These are phyloP conservation scores for Mus spicilegus DNA, from an alignment of 2,113 vertebrate species.

Conservation along the genomic window DNA sequence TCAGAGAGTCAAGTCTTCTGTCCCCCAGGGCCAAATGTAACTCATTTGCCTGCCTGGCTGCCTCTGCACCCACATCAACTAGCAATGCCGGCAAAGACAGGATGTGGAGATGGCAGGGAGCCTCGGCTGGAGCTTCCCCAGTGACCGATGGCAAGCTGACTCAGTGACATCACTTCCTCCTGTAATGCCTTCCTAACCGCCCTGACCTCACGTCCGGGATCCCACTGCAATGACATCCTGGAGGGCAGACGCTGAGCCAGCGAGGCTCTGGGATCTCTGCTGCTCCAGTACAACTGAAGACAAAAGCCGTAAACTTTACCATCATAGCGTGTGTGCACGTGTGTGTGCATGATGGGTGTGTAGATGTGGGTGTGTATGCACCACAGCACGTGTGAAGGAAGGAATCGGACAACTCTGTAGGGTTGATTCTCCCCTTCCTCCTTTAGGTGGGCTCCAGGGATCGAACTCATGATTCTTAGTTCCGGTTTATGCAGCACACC, in stretches of 20 bases:
- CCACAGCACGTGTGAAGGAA: not conserved
- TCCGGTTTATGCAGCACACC: not conserved
- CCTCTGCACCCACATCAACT: accelerated
- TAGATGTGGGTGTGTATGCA: not conserved
- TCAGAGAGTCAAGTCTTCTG: accelerated
- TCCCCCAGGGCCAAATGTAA: not conserved
- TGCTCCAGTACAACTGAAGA: not conserved
- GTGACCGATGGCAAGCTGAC: not conserved
- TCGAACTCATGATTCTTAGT: not conserved
- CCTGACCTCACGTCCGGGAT: accelerated
- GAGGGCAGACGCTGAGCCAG: not conserved
- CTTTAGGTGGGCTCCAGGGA: not conserved
- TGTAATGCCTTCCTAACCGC: not conserved
- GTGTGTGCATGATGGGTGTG: not conserved
- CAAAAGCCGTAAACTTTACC: not conserved
- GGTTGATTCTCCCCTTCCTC: not conserved
- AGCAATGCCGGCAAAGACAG: too few relatives aligned
- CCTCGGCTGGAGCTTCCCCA: not conserved
- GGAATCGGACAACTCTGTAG: not conserved
- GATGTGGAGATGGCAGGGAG: not conserved
- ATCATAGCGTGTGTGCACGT: not conserved
- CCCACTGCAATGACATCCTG: too few relatives aligned
- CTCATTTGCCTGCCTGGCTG: accelerated
- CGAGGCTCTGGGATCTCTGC: too few relatives aligned
- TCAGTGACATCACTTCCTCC: too few relatives aligned